Conservation (phyloP, 2,113 vertebrate species). For the Azemiops feae region DNA sequence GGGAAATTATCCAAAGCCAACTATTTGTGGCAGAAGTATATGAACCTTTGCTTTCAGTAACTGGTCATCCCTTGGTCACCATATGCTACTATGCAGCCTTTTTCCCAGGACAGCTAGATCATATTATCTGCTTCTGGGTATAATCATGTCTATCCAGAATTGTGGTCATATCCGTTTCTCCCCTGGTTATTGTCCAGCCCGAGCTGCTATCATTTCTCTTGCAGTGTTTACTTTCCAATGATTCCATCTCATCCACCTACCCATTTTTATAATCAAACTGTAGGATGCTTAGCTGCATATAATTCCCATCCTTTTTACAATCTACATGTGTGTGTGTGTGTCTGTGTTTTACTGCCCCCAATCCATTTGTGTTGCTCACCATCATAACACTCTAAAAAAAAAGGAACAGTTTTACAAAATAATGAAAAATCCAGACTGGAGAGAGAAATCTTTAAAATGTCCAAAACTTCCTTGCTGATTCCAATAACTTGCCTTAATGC, state of each 20-base stretch:
- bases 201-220: neutral
- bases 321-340: neutral
- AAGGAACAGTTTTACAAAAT: neutral
- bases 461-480: neutral
- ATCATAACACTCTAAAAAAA: neutral
- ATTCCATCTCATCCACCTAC: neutral
- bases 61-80: neutral
- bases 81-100: neutral
- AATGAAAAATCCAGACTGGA: neutral
- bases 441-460: neutral
- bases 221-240: neutral
- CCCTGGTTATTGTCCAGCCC: neutral
- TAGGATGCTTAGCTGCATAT: neutral
- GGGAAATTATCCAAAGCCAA: neutral
- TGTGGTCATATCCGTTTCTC: neutral
- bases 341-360: neutral
- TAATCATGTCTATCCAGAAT: neutral
- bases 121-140: neutral
- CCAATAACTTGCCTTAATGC: neutral
- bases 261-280: neutral
- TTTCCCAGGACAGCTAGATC: neutral
- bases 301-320: neutral
- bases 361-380: neutral
- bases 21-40: neutral
- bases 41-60: neutral